phyloP scores from a whole-genome alignment of 2,113 vertebrate genomes.

The Butastur rufipennis region DNA sequence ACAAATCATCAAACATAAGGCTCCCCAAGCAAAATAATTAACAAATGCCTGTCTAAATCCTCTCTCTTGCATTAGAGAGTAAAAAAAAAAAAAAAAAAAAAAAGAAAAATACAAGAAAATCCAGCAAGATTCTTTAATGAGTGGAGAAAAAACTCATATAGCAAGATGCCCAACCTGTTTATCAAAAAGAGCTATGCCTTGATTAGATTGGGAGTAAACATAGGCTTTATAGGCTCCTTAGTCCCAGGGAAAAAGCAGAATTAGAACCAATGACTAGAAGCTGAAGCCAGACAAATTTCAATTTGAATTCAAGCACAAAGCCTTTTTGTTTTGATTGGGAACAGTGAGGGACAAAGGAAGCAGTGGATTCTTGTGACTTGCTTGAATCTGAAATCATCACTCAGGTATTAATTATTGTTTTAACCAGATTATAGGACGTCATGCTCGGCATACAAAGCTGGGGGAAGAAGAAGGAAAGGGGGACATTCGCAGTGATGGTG shows the following conservation, averaged over 20 bases:
- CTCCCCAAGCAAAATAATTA: background rate
- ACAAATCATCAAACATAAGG: background rate
- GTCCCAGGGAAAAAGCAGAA: background rate
- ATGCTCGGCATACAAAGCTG: too few relatives aligned
- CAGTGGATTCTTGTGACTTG: background rate
- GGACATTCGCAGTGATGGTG: rapidly evolving
- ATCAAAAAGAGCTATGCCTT: background rate
- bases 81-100: too few relatives aligned
- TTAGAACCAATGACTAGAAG: background rate
- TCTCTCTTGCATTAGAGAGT: background rate
- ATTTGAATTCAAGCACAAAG: background rate
- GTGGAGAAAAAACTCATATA: background rate
- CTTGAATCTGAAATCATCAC: background rate
- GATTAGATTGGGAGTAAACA: background rate
- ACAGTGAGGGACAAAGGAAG: background rate
- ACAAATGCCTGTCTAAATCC: background rate
- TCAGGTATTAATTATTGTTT: background rate
- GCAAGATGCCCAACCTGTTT: background rate
- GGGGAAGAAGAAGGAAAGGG: too few relatives aligned
- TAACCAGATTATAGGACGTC: background rate
- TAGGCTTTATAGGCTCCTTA: background rate
- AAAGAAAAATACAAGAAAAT: background rate
- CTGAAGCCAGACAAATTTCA: background rate
- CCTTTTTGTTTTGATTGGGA: background rate
- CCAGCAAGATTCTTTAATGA: background rate